These are phyloP conservation scores for Porites lutea DNA, from an alignment of 64 coral and sea anemone genomes.

Conservation along the genomic window DNA sequence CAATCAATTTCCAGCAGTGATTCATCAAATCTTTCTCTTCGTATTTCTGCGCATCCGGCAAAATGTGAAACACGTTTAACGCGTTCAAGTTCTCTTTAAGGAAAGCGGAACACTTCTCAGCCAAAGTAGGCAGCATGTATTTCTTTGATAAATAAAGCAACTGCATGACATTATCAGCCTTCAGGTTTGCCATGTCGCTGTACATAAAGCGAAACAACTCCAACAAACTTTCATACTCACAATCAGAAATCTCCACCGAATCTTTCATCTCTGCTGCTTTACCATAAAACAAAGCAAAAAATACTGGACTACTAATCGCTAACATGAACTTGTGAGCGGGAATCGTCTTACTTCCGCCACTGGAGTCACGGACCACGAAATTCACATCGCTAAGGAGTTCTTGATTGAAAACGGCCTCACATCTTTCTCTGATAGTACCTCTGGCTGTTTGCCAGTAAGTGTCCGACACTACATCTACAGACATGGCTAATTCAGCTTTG, in stretches of 20 bases:
- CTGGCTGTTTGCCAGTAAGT: neutral
- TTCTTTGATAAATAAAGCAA: constrained; percentile 18
- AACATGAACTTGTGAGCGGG: constrained; percentile 33
- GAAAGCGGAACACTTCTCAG: constrained; percentile 3
- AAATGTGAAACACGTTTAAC: constrained; percentile 22
- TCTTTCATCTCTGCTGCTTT: neutral
- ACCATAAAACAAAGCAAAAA: constrained; percentile 44
- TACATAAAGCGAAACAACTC: constrained; percentile 34
- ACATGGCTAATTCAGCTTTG: too few relatives aligned
- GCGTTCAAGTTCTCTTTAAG: constrained; percentile 14
- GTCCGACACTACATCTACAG: too few relatives aligned
- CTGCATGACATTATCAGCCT: constrained; percentile 19
- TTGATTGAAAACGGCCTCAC: too few relatives aligned
- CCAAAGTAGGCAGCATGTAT: constrained; percentile 36
- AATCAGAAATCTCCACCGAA: neutral
- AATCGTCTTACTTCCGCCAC: neutral
- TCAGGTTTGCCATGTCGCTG: constrained; percentile 22
- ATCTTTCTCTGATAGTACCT: constrained; percentile 21
- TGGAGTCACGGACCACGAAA: neutral
- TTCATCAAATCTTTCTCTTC: constrained; percentile 9
- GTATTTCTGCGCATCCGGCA: neutral
- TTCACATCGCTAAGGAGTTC: neutral
- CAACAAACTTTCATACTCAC: constrained; percentile 21
- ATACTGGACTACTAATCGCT: constrained; percentile 42
- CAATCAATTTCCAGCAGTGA: constrained; percentile 25